Base-by-base conservation (phyloP, 2,113 vertebrate species). In the Rhynchomys soricoides region DNA sequence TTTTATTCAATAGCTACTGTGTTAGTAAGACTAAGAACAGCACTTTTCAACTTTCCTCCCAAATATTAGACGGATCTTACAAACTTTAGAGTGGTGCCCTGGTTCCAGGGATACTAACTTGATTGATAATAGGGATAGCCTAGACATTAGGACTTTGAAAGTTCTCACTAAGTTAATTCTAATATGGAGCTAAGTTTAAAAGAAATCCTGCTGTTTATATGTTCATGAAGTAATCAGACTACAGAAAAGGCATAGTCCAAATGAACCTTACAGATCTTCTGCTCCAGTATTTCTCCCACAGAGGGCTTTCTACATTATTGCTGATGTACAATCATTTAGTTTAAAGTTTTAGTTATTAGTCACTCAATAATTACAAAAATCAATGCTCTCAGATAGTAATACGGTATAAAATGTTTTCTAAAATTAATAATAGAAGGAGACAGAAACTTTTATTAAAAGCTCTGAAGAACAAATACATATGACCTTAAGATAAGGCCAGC, bases 61-160 rank as follows among this genome's bases (percentile, higher is more conserved):
- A 91, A 26, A 92, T 59, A 81, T 5, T 68, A 10, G 31, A 95
- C 68, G 79, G 34, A 85, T 86, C 13, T 88, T 34, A 48, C n/a
- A 93, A 95, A 92, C 34, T 91, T n/a, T 74, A 91, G 87, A 94
- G 62, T 50, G 7, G 24, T 64, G 37, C 11, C 11, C 77, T 94
- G 19, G 37, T 96, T 40, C 24, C 70, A 95, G 71, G 92, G 55
- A 85, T 82, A 95, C 75, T 90, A 96, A 95, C 77, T 86, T 92
- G 79, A 88, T n/a, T 92, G 85, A 83, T 48, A 82, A 31, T 66
- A 82, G 29, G 15, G 37, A 7, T 16, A 87, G 50, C 11, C 11
- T 78, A 45, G 22, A 62, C 81, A 78, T 3, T 43, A n/a, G 11
- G 34, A 34, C 59, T 93, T 97, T 82, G 86, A 91, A 95, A 92